phyloP scores from a whole-genome alignment of 2,113 vertebrate genomes.

The Anhinga anhinga region DNA sequence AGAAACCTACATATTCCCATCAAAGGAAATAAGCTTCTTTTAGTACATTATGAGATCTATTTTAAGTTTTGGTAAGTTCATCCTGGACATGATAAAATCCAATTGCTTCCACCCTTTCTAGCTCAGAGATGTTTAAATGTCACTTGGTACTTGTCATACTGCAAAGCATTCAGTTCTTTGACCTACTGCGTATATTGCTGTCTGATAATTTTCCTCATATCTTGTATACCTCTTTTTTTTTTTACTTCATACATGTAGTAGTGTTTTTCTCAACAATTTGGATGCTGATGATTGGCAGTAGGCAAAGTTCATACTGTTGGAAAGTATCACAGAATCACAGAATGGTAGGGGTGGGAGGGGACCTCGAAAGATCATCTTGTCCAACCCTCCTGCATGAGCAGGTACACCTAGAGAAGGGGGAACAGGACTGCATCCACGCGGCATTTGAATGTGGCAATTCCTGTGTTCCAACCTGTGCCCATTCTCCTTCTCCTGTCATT shows the following conservation, averaged over 20 bases:
- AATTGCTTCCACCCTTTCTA: not conserved
- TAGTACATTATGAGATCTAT: not conserved
- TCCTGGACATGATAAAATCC: not conserved
- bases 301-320: not conserved
- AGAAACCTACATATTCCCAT: not conserved
- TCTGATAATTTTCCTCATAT: not conserved
- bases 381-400: too few relatives aligned
- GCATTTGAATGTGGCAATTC: too few relatives aligned
- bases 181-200: not conserved
- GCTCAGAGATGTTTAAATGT: slow-evolving; percentile 16
- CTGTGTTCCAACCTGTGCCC: too few relatives aligned
- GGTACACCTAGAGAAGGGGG: too few relatives aligned
- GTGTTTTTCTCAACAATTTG: not conserved
- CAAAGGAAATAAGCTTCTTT: not conserved
- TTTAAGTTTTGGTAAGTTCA: not conserved
- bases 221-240: not conserved
- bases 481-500: too few relatives aligned
- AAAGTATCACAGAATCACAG: not conserved
- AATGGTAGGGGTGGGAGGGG: too few relatives aligned
- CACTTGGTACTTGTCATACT: not conserved
- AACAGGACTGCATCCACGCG: too few relatives aligned
- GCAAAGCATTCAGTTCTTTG: slow-evolving; percentile 6
- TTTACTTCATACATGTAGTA: not conserved
- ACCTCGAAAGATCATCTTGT: too few relatives aligned
- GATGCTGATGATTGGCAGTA: not conserved